Conservation (phyloP, 2,888 invertebrate species). For the Pseudeuparius sepicola region DNA sequence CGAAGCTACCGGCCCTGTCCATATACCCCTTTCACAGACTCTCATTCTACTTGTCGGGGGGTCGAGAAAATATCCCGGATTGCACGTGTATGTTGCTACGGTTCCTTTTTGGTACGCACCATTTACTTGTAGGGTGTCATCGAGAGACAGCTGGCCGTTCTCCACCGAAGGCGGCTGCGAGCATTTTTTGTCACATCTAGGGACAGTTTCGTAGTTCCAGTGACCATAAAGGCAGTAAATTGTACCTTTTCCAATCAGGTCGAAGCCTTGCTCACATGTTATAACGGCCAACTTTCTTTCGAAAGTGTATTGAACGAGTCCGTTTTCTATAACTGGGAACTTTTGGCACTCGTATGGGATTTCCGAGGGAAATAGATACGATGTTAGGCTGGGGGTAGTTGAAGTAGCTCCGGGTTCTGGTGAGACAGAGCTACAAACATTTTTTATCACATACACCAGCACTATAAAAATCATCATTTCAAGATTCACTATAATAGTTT, state of each 20-base stretch:
- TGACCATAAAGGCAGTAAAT: conserved; percentile 33
- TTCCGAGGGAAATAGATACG: too few relatives aligned
- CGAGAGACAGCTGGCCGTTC: conserved; percentile 32
- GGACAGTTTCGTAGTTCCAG: conserved; percentile 29
- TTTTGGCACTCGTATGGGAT: too few relatives aligned
- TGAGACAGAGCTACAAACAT: too few relatives aligned
- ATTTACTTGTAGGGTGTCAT: conserved; percentile 22
- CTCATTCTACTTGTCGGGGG: conserved; percentile 34
- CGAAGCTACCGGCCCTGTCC: conserved; percentile 35
- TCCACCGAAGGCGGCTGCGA: conserved; percentile 32
- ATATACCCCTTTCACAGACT: conserved; percentile 37
- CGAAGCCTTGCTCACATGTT: conserved; percentile 32
- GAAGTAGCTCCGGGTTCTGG: too few relatives aligned
- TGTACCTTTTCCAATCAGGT: conserved; percentile 34
- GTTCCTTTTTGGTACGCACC: conserved; percentile 33
- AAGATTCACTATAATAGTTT: too few relatives aligned
- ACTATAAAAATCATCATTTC: too few relatives aligned
- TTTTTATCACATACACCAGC: too few relatives aligned
- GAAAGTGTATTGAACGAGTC: too few relatives aligned
- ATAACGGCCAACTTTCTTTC: conserved; percentile 23
- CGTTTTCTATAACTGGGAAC: conserved; percentile 2
- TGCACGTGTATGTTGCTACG: conserved; percentile 34
- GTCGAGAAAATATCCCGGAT: conserved; percentile 30
- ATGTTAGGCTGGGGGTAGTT: too few relatives aligned
- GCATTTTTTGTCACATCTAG: conserved; percentile 31